These are phyloP conservation scores for Schlechtendalia chinensis DNA, from an alignment of 1,140 invertebrate species.

Conservation along the genomic window DNA sequence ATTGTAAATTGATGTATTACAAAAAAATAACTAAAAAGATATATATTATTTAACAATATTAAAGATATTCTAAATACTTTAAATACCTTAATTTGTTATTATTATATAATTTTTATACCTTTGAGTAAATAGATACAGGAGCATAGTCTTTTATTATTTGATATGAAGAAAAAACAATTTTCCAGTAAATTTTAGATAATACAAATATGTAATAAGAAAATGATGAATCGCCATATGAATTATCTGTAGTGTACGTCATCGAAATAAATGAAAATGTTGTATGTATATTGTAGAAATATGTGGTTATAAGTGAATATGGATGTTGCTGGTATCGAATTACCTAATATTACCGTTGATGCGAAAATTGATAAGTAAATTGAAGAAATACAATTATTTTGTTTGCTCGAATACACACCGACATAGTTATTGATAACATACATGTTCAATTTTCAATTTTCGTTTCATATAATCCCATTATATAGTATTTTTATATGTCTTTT, in stretches of 20 bases:
- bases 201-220: too few species aligned
- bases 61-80: too few species aligned
- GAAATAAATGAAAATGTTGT: neutral
- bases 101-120: too few species aligned
- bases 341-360: neutral
- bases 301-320: neutral
- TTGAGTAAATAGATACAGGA: too few species aligned
- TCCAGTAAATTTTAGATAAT: too few species aligned
- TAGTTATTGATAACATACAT: neutral
- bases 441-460: neutral
- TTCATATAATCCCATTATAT: neutral
- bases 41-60: too few species aligned
- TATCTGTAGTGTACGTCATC: neutral
- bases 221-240: neutral
- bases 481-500: neutral
- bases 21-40: too few species aligned
- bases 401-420: neutral
- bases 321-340: neutral
- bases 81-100: too few species aligned
- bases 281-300: neutral
- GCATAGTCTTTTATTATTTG: neutral
- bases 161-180: neutral
- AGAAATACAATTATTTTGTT: neutral
- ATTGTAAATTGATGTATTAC: too few species aligned
- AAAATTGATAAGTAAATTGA: neutral